Percentiles rank a stretch among this genome's conserved stretches.
Conservation (phyloP, 2,113 vertebrate genomes). For the Brevimyrus niger region DNA sequence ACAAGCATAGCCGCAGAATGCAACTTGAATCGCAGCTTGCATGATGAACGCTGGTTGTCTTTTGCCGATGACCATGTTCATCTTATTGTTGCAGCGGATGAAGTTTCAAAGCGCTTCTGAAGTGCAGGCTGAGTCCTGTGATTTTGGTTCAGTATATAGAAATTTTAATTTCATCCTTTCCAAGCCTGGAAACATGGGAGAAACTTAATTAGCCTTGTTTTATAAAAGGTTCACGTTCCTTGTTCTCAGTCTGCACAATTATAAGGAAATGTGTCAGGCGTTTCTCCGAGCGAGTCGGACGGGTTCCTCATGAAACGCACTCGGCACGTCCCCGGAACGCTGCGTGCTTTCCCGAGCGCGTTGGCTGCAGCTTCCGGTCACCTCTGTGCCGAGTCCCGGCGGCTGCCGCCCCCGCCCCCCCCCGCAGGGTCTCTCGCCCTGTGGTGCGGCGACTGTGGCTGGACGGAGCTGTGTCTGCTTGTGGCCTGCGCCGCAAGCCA, state of each 20-base stretch:
- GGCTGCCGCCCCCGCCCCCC: neutral
- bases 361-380: neutral
- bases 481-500: slow-evolving; percentile 12
- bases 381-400: neutral
- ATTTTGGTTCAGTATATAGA: neutral
- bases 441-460: neutral
- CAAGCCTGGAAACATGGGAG: neutral
- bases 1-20: neutral
- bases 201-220: slow-evolving; percentile 16
- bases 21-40: neutral
- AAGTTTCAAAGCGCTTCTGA: neutral
- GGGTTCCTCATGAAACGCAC: neutral
- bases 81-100: neutral
- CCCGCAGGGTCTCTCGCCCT: neutral
- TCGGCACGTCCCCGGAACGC: neutral
- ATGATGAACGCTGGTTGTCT: neutral
- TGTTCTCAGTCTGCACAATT: neutral
- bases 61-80: neutral
- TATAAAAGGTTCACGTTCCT: neutral
- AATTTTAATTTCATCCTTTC: neutral
- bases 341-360: neutral
- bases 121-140: neutral
- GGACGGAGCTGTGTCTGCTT: neutral
- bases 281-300: neutral
- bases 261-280: slow-evolving; percentile 6